Base-by-base conservation (phyloP, 2,888 invertebrate species). In the Amiota minor region DNA sequence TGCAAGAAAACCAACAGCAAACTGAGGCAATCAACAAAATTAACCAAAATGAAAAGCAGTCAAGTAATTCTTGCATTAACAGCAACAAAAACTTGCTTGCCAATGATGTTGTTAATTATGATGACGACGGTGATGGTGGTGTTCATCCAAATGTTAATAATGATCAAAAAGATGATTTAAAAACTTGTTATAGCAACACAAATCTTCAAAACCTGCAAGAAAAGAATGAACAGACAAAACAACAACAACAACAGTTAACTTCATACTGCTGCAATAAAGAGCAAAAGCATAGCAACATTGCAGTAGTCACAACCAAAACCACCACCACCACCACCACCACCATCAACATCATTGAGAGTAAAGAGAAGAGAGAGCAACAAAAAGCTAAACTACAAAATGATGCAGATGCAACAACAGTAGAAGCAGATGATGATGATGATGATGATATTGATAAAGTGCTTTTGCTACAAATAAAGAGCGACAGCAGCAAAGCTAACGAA, bases 121-220 rank as follows among this genome's bases (percentile, higher is more conserved):
- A 72, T 72, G 74, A 67, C 53, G 65, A 62, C 62, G 45, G 71
- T 69, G 74, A 78, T 75, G 75, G 76, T 64, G 71, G 72, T 77
- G 77, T 75, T 77, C 77, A 78, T 78, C 72, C 76, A 77, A 76
- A 72, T 76, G 64, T 23, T 56, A 50, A 71, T 71, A 72, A 71
- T 53, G 55, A 70, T 69, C 46, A 71, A 65, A 72, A 78, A 81
- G 77, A 80, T 74, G 76, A 78, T 80, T 80, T 80, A 75, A 79
- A 83, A 85, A 82, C 85, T 68, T 76, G 82, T 83, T 83, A 72
- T 83, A 75, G 35, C 35, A 35, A 35, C 35, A 35, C 2, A 35
- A 35, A 35, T 35, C 35, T 35, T 6, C 35, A 35, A 35, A 4
- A 72, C 75, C 53, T 70, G 11, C 73, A 45, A 16, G 16, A 49